Base-by-base conservation (phyloP, 2,113 vertebrate species). In the Danionella cerebrum region DNA sequence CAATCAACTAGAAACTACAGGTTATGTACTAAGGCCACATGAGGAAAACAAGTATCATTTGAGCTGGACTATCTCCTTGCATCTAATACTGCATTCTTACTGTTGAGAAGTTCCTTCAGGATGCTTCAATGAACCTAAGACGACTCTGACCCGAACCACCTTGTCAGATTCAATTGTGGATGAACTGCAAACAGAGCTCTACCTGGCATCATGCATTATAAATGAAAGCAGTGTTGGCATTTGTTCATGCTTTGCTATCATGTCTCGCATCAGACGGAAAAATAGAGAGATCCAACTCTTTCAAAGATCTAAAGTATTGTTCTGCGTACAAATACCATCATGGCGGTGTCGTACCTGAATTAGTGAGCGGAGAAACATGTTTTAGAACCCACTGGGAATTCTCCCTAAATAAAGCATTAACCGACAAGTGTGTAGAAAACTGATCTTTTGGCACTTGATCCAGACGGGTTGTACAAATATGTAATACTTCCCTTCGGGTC, bases 401-500 rank as follows among this genome's bases (percentile, higher is more conserved):
- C 44, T 75, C 73, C 67, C 65, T 77, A 74, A 70, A 68, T 84
- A 86, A 87, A 89, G 85, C 86, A 82, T 83, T 58, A 84, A 88
- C 85, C 82, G 75, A 84, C 79, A 79, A 68, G 52, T 74, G 45
- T 71, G 55, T 67, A 67, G 80, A 74, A 70, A 21, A 74, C 75
- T 19, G 47, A 74, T 76, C 71, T 82, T 86, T 89, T 89, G 88
- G 85, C 85, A 87, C 83, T 79, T 76, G 51, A 77, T 84, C 75
- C 65, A 65, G 75, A 52, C 69, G 39, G 74, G 78, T 62, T 19
- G 51, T 76, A 78, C 76, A 83, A 64, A 45, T 41, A 48, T 65
- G 70, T 39, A 71, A 76, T 71, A 70, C 70, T 58, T 65, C 70
- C 68, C 41, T 75, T 65, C 52, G 53, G 52, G 67, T 47, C 39